A percentile compares a stretch with the other conserved stretches of the same genome.
These are phyloP conservation scores for Setipinna tenuifilis DNA, from an alignment of 2,797 vertebrate genomes.

Conservation along the genomic window DNA sequence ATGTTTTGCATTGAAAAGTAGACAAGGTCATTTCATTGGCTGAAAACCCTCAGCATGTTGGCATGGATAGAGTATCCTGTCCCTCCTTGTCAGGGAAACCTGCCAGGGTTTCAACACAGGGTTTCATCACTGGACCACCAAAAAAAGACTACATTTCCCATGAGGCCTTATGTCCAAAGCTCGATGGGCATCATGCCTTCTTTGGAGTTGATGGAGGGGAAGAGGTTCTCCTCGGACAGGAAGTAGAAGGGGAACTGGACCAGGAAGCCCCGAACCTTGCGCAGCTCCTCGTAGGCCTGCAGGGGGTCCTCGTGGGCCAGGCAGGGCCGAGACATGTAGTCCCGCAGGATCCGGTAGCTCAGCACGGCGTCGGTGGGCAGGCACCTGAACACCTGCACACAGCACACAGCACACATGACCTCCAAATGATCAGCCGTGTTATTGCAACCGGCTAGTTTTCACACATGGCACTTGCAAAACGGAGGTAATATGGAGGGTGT, in stretches of 20 bases:
- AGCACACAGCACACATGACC: neutral
- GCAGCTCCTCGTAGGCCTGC: conserved; percentile 51
- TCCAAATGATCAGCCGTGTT: neutral
- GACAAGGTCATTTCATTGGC: neutral
- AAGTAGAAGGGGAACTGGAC: conserved; percentile 60
- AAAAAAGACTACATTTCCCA: conserved; percentile 18
- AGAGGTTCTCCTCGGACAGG: conserved; percentile 60
- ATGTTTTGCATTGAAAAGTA: neutral
- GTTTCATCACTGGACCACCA: no score
- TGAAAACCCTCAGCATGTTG: neutral
- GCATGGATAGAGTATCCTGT: neutral
- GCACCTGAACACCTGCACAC: conserved; percentile 58
- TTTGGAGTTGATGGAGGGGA: conserved; percentile 61
- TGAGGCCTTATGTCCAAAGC: conserved; percentile 54
- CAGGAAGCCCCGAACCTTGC: conserved; percentile 56
- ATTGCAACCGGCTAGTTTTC: no score
- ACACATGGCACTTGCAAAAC: no score
- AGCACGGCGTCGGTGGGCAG: conserved; percentile 59
- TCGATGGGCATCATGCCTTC: conserved; percentile 57
- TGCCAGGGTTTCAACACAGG: no score
- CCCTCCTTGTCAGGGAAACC: neutral
- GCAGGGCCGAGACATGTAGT: conserved; percentile 54
- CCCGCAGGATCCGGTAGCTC: conserved; percentile 56
- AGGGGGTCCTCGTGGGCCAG: conserved; percentile 53
- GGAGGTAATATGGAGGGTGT: no score